Evolutionary conservation across 2,797 vertebrate species (phyloP), one percentile per base, ranked within the genome.

Genomic region (Bryconaethiops microstoma): DNA sequence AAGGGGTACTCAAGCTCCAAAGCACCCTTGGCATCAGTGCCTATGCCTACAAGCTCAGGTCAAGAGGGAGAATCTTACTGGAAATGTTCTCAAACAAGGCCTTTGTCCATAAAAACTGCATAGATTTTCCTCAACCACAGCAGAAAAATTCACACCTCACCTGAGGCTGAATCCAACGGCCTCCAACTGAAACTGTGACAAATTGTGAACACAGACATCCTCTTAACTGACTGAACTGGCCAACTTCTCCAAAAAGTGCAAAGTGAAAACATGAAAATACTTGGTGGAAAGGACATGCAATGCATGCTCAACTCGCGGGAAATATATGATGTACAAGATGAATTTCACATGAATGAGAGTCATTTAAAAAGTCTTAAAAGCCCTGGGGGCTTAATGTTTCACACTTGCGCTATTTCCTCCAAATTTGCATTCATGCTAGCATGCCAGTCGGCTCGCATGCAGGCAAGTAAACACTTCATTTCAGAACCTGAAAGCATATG

Each of bases 61-160:
- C 74, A 71, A 60, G 60, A 25, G 35, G 71, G 77, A 55, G 9
- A 69, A 60, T 68, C 60, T 71, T 70, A 48, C 62, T 55, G 45
- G 70, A 79, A 17, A 77, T 35, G 54, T 77, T 39, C 64, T 62
- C 48, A 25, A 60, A 76, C 45, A 60, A 71, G 48, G 23, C 62
- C n/a, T 63, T 50, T 25, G 65, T 76, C 60, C 35, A 81, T 76
- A 64, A 71, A 35, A 70, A 29, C 23, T 29, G 25, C 73, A 76
- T 81, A 55, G 74, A 71, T 64, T 77, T 81, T 72, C 23, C 39
- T 54, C 45, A 40, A 23, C 57, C 29, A 35, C 2, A 35, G 35
- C 35, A 35, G 35, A 35, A 35, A 70, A 25, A 52, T 5, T 71
- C 50, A 9, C 25, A 54, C 50, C 35, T 23, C 16, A 25, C 42